These are phyloP conservation scores for Hemistola chrysoprasaria DNA, from an alignment of 2,888 invertebrate species.

Conservation along the genomic window DNA sequence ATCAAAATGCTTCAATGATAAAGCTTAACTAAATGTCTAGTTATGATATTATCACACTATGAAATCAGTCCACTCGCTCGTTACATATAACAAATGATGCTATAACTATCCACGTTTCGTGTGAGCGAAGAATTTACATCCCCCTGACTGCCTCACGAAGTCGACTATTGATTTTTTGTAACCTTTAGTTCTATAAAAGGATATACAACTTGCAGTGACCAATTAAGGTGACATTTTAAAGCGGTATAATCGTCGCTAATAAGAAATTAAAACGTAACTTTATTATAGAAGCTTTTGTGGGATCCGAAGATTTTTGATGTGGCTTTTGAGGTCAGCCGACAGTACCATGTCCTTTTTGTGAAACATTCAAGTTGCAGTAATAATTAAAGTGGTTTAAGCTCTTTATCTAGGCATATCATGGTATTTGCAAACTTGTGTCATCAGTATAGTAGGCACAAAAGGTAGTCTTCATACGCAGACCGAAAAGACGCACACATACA, in stretches of 20 bases:
- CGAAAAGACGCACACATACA: no score
- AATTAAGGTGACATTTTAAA: conserved; percentile 61
- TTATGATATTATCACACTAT: conserved; percentile 40
- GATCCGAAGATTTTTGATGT: conserved; percentile 50
- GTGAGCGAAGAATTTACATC: conserved; percentile 41
- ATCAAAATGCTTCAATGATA: conserved; percentile 6
- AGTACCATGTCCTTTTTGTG: conserved; percentile 28
- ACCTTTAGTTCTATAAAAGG: conserved; percentile 20
- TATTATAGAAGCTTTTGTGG: conserved; percentile 65
- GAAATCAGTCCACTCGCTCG: conserved; percentile 38
- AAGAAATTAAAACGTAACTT: conserved; percentile 67
- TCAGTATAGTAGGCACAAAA: no score
- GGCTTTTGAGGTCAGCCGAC: conserved; percentile 54
- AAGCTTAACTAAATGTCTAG: conserved; percentile 18
- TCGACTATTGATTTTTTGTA: conserved; percentile 13
- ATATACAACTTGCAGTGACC: conserved; percentile 36
- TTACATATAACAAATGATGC: conserved; percentile 39
- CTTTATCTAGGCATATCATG: conserved; percentile 54
- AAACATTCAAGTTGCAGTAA: conserved; percentile 37
- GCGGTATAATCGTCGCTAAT: conserved; percentile 61
- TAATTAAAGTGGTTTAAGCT: conserved; percentile 52
- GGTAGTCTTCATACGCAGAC: no score
- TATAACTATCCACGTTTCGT: conserved; percentile 44
- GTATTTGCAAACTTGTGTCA: conserved; percentile 34
- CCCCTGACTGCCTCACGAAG: conserved; percentile 8